Evolutionary conservation across 2,888 invertebrate species (phyloP).

Genomic region (Epirrhoe tristata): DNA sequence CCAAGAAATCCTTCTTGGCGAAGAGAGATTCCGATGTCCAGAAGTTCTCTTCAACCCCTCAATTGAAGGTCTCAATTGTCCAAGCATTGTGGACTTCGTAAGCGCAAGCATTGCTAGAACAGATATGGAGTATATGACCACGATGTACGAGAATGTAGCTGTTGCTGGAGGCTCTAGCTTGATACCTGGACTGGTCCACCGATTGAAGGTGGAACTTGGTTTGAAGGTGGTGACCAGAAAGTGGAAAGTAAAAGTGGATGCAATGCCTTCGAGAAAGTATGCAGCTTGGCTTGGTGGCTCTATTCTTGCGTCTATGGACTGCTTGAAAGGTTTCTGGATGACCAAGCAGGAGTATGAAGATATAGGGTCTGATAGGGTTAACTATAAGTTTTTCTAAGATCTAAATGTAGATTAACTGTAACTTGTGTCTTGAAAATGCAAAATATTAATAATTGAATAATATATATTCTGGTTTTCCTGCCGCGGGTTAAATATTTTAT

Average conservation of each 20-base stretch:
- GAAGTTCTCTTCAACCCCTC: constrained; percentile 94
- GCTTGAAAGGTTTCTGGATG: constrained; percentile 98
- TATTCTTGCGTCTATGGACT: constrained; percentile 95
- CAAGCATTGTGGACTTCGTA: constrained; percentile 88
- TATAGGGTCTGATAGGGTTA: constrained; percentile 94
- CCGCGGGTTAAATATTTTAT: no score
- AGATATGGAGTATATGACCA: constrained; percentile 93
- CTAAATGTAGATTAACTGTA: background rate
- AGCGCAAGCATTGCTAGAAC: constrained; percentile 85
- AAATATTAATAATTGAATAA: no score
- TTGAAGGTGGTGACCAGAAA: constrained; percentile 81
- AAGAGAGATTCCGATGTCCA: constrained; percentile 93
- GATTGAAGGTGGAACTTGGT: constrained; percentile 94
- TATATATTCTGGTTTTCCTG: no score
- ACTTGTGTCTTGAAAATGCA: no score
- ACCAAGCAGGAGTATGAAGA: constrained; percentile 97
- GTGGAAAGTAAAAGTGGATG: constrained; percentile 89
- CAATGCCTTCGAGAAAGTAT: constrained; percentile 95
- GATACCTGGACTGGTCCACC: constrained; percentile 95
- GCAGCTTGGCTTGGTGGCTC: constrained; percentile 99
- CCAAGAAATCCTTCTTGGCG: constrained; percentile 90
- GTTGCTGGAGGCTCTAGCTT: constrained; percentile 94
- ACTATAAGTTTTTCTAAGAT: constrained; percentile 95
- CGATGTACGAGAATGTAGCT: constrained; percentile 94
- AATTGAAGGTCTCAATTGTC: constrained; percentile 90